These are phyloP conservation scores for Lathronympha strigana DNA, from an alignment of 2,888 invertebrate species.

Conservation along the genomic window DNA sequence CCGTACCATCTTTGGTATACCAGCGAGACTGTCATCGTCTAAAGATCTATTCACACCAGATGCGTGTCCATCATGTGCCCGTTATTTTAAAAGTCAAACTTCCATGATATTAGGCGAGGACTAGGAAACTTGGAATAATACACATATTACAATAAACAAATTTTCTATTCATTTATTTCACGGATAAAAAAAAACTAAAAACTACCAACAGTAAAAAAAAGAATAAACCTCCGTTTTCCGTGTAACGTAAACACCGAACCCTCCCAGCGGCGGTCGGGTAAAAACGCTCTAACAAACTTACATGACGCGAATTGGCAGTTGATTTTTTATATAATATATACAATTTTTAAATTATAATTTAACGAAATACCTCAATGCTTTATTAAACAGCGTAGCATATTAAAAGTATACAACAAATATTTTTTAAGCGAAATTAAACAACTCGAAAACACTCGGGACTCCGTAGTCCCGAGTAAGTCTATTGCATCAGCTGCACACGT, in stretches of 20 bases:
- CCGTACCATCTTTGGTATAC: not conserved
- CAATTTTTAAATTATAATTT: conserved; percentile 36
- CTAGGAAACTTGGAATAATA: conserved; percentile 36
- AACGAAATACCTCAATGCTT: conserved; percentile 37
- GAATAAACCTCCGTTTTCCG: conserved; percentile 50
- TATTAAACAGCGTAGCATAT: not conserved
- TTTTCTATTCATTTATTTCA: conserved; percentile 60
- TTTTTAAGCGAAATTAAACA: too few species aligned
- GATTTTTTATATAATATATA: conserved; percentile 44
- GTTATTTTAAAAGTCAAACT: too few species aligned
- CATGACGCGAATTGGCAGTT: conserved; percentile 51
- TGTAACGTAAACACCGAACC: conserved; percentile 22
- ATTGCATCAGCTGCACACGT: too few species aligned
- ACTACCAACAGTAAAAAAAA: conserved; percentile 69
- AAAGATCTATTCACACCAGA: not conserved
- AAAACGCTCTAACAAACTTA: conserved; percentile 30
- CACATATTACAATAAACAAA: conserved; percentile 44
- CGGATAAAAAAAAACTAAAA: conserved; percentile 79
- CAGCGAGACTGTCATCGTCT: conserved; percentile 2
- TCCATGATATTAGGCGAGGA: too few species aligned
- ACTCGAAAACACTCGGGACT: too few species aligned
- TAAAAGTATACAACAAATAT: too few species aligned
- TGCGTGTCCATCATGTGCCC: not conserved
- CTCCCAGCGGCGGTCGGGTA: conserved; percentile 1
- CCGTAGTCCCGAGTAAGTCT: too few species aligned